phyloP scores from a whole-genome alignment of 2,797 vertebrate species.

The Nannoperca obscura region DNA sequence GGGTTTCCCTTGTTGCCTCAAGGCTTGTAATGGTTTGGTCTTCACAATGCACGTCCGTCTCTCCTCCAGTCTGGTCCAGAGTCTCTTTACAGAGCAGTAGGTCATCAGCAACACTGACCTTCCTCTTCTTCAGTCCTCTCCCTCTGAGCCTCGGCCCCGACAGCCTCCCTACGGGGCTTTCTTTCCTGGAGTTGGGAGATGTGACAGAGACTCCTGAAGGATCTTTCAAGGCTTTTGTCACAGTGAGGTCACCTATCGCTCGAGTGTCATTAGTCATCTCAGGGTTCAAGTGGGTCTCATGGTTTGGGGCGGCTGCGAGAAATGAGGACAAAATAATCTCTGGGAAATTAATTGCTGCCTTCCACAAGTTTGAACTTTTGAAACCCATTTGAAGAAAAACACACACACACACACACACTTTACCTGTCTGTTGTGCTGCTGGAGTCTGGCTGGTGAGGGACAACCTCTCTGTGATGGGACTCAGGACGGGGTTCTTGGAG shows the following conservation, averaged over 20 bases:
- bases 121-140: slow-evolving; percentile 50
- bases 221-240: slow-evolving; percentile 7
- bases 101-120: slow-evolving; percentile 34
- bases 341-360: not conserved
- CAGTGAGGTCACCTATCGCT: not conserved
- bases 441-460: slow-evolving; percentile 39
- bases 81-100: slow-evolving; percentile 10
- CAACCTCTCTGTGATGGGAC: slow-evolving; percentile 81
- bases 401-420: no score
- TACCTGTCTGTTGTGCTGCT: slow-evolving; percentile 8
- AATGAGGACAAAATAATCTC: slow-evolving; percentile 7
- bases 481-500: slow-evolving; percentile 84
- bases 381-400: no score
- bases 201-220: slow-evolving; percentile 18
- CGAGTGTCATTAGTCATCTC: not conserved
- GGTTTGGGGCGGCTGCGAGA: slow-evolving; percentile 41
- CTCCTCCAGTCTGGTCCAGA: slow-evolving; percentile 11
- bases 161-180: not conserved
- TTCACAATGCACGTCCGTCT: slow-evolving; percentile 22
- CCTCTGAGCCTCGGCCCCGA: not conserved
- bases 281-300: slow-evolving; percentile 16
- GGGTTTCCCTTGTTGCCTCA: slow-evolving; percentile 17
- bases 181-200: not conserved
- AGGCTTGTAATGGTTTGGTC: slow-evolving; percentile 20
- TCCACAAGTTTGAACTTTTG: not conserved